phyloP scores from a whole-genome alignment of 2,113 vertebrate species.

The Jacana jacana region DNA sequence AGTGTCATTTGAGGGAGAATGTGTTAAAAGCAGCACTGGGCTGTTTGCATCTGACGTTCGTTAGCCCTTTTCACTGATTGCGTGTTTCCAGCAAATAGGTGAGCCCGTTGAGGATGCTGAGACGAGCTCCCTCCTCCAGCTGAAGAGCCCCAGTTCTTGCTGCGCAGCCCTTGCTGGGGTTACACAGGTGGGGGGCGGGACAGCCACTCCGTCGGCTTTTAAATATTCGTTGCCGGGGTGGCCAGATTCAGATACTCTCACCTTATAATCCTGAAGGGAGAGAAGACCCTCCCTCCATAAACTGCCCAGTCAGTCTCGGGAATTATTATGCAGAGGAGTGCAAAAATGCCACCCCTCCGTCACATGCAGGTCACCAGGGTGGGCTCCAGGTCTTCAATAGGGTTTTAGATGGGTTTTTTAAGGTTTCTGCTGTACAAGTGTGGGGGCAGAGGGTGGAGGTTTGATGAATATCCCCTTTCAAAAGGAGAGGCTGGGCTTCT shows the following conservation, averaged over 20 bases:
- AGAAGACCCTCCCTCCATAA: neutral
- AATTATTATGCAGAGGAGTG: rapidly evolving
- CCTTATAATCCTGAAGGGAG: neutral
- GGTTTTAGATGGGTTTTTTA: neutral
- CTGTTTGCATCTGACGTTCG: rapidly evolving
- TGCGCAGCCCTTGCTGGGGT: rapidly evolving
- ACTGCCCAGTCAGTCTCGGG: neutral
- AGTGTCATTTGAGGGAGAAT: neutral
- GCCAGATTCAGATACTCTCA: rapidly evolving
- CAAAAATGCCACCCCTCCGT: neutral
- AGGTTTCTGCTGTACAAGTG: neutral
- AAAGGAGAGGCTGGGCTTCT: neutral
- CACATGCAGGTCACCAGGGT: neutral
- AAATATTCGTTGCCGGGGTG: neutral
- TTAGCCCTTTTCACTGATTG: neutral
- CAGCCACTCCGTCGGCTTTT: neutral
- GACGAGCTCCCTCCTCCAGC: neutral
- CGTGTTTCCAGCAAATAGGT: neutral
- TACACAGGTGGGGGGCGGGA: neutral
- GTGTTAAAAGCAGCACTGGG: neutral
- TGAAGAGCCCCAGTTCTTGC: neutral
- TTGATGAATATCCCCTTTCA: neutral
- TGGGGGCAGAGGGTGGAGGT: too few species aligned
- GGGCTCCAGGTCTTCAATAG: neutral
- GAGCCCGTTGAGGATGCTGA: neutral